Base-by-base conservation (phyloP, 30 jellyfish, hydroid and myxozoan species). In the Catostylus mosaicus region DNA sequence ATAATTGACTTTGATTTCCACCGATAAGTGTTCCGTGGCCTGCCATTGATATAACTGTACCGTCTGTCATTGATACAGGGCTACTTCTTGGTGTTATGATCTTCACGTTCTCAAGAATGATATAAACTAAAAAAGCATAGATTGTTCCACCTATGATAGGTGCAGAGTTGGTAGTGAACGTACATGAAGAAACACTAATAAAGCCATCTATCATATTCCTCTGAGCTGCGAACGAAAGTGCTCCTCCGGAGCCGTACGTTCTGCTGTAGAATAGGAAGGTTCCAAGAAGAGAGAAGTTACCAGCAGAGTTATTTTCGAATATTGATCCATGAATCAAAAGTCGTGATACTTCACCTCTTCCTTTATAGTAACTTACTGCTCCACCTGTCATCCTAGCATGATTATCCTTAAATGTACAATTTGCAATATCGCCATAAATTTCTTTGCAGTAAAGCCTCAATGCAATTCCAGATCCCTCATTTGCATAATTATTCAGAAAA, bases 21-120 rank as follows among this genome's bases (percentile, higher is more conserved):
- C 37, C 73, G 26, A 16, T 16, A 23, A 61, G 73, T 2, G 11
- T 8, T 22, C 46, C 46, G 16, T 20, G 3, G n/a, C 24, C 11
- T 61, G 43, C 11, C 0, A 31, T 61, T 6, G 46, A 61, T 61
- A 61, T 61, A 6, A 38, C 73, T 16, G 11, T 29, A 61, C 40
- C 73, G 23, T 61, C 46, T 2, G 73, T 61, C 46, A 29, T 61
- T 61, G 73, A 8, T 9, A 61, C 23, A 23, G 46, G 73, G 46
- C 26, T 61, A 16, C 24, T n/a, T 8, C 40, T 61, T 3, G 8
- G 73, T 29, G 73, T 61, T 2, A 2, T 61, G 73, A 61, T 61
- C 5, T 22, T 61, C 16, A 38, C 20, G 5, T 26, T 20, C 14
- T 23, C 38, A 61, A 61, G 40, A 26, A 38, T 61, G 20, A 23